phyloP scores from a whole-genome alignment of 92 coral and sea anemone species.

The Epizoanthus illoricatus region DNA sequence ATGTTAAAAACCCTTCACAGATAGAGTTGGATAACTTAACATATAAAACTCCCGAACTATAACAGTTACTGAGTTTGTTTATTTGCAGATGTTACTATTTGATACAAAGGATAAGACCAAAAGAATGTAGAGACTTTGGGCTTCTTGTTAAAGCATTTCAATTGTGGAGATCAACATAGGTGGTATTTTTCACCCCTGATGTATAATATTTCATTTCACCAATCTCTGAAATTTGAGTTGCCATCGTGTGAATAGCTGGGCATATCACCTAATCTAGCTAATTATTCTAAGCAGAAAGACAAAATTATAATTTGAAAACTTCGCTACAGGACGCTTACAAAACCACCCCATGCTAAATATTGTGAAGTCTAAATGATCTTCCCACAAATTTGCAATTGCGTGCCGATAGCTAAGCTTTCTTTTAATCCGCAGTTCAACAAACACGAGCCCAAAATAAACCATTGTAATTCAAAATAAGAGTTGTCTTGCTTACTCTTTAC shows the following conservation, averaged over 20 bases:
- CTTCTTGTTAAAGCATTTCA: neutral
- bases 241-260: too few relatives aligned
- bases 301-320: slow-evolving; percentile 12
- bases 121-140: slow-evolving; percentile 1
- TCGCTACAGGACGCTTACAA: neutral
- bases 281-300: neutral
- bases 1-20: neutral
- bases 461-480: slow-evolving; percentile 17
- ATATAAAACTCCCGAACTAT: neutral
- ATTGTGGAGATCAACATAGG: too few relatives aligned
- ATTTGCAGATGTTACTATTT: neutral
- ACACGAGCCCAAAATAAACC: slow-evolving; percentile 13
- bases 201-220: too few relatives aligned
- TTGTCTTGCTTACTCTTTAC: neutral
- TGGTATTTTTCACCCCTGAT: too few relatives aligned
- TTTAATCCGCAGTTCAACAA: slow-evolving; percentile 22
- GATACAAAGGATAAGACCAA: neutral
- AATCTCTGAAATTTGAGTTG: too few relatives aligned
- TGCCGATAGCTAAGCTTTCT: neutral
- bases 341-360: neutral
- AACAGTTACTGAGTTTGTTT: neutral
- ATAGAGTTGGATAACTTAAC: neutral
- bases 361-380: neutral
- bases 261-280: too few relatives aligned
- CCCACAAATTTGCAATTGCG: slow-evolving; percentile 8